These are phyloP conservation scores for Micoletzkya japonica DNA, from an alignment of 2,888 invertebrate species.

Conservation along the genomic window DNA sequence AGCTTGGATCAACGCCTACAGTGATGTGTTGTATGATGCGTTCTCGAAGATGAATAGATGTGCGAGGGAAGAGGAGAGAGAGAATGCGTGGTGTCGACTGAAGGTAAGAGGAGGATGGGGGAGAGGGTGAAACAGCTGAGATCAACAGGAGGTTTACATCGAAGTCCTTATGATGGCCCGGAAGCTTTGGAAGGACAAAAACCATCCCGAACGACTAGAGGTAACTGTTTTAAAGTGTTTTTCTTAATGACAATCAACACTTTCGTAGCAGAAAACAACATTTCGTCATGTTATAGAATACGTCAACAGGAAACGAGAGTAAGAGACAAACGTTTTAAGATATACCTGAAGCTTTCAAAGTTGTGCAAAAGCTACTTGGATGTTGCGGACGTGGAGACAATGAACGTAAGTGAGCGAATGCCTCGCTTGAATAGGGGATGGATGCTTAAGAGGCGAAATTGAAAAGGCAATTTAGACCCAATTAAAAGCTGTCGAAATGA, in stretches of 20 bases:
- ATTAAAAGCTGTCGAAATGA: no score
- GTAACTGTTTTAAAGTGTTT: background rate
- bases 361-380: constrained; percentile 49
- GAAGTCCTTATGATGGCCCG: constrained; percentile 41
- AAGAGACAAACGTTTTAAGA: constrained; percentile 4
- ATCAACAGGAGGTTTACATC: constrained; percentile 42
- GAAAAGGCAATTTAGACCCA: no score
- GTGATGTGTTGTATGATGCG: constrained; percentile 43
- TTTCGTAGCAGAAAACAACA: background rate
- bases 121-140: background rate
- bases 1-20: constrained; percentile 38
- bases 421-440: no score
- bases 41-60: constrained; percentile 46
- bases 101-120: constrained; percentile 34
- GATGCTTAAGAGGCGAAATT: no score
- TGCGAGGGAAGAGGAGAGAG: constrained; percentile 44
- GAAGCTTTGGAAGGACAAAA: constrained; percentile 48
- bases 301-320: background rate
- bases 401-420: constrained; percentile 34
- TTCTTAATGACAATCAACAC: background rate
- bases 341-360: constrained; percentile 43
- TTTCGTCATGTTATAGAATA: background rate
- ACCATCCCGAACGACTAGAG: constrained; percentile 36
- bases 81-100: constrained; percentile 42
- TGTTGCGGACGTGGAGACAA: constrained; percentile 49